Evolutionary conservation across 2,797 vertebrate genomes (phyloP).

Genomic region (Clamator glandarius): DNA sequence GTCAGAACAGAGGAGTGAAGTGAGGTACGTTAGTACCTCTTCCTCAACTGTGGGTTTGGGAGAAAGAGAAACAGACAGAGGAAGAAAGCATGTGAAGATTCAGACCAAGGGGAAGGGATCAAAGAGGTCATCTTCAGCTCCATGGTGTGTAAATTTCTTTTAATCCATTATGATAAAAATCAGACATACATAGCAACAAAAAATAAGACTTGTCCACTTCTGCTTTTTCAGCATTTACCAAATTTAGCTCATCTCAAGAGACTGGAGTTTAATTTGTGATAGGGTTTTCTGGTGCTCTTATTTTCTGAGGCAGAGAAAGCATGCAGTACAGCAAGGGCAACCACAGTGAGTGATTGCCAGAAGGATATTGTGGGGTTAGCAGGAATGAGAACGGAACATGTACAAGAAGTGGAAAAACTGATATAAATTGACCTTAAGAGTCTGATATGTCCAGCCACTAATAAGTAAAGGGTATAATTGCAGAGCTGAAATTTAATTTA

Average conservation of each 20-base stretch:
- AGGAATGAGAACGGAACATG: neutral
- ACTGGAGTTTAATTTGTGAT: neutral
- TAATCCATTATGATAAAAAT: neutral
- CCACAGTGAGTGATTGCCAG: neutral
- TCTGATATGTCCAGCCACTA: neutral
- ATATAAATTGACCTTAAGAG: neutral
- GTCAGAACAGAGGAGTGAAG: neutral
- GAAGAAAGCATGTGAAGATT: neutral
- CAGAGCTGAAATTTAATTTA: neutral
- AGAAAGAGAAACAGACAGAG: neutral
- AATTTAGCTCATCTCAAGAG: neutral
- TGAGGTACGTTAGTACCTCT: neutral
- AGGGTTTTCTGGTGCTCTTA: neutral
- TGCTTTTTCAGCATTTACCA: conserved; percentile 3
- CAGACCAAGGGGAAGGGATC: neutral
- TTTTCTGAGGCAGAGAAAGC: neutral
- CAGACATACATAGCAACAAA: neutral
- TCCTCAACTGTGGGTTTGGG: neutral
- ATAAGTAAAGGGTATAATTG: neutral
- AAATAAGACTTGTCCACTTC: neutral
- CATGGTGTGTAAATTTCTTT: neutral
- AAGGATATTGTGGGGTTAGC: neutral
- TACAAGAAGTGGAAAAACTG: neutral
- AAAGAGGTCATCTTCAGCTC: conserved; percentile 2
- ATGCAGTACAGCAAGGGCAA: neutral